These are phyloP conservation scores for Hylaea fasciaria DNA, from an alignment of 2,888 invertebrate species.

Conservation along the genomic window DNA sequence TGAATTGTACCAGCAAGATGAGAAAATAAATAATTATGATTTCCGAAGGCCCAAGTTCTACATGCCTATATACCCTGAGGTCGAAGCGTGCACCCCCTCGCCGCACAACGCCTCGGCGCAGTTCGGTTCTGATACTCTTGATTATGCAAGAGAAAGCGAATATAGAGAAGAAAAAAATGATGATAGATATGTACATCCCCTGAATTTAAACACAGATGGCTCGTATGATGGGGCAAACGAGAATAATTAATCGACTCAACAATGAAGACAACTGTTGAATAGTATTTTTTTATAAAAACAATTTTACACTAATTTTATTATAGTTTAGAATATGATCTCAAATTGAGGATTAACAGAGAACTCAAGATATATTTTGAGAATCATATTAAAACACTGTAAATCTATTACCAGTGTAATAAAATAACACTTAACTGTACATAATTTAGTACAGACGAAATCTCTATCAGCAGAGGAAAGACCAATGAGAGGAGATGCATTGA, in stretches of 20 bases:
- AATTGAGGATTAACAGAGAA: too few species aligned
- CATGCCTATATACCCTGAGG: slow-evolving; percentile 47
- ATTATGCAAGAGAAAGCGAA: slow-evolving; percentile 42
- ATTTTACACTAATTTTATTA: too few species aligned
- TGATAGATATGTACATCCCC: slow-evolving; percentile 23
- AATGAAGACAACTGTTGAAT: too few species aligned
- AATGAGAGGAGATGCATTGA: too few species aligned
- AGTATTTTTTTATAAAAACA: too few species aligned
- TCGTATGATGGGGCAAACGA: slow-evolving; percentile 32
- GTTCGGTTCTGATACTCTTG: slow-evolving; percentile 31
- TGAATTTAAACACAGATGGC: slow-evolving; percentile 34
- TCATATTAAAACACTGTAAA: too few species aligned
- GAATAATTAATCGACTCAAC: slow-evolving; percentile 32
- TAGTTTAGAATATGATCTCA: too few species aligned
- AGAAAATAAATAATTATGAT: slow-evolving; percentile 53
- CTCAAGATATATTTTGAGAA: too few species aligned
- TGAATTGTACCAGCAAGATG: slow-evolving; percentile 45
- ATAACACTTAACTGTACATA: too few species aligned
- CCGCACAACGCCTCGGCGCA: slow-evolving; percentile 37
- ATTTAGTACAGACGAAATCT: too few species aligned
- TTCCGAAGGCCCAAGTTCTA: slow-evolving; percentile 59
- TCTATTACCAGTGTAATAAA: too few species aligned
- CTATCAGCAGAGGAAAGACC: too few species aligned
- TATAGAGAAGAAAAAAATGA: slow-evolving; percentile 41
- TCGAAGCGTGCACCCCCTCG: slow-evolving; percentile 29